Evolutionary conservation across 2,888 invertebrate genomes (phyloP).

Genomic region (Psococerastis gibbosa): DNA sequence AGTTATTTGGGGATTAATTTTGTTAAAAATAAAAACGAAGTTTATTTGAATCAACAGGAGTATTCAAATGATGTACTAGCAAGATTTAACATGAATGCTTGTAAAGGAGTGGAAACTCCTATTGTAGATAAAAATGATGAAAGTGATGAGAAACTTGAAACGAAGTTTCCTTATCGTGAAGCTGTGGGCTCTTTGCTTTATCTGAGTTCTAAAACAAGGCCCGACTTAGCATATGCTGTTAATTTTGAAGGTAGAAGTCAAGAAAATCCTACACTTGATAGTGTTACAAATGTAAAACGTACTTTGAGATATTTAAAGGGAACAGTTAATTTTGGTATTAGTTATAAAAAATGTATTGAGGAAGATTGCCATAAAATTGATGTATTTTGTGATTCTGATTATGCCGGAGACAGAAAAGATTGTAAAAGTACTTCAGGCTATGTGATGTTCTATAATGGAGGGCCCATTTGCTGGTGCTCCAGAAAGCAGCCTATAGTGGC

Average conservation of each 20-base stretch:
- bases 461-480: slow-evolving; percentile 18
- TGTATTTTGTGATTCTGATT: slow-evolving; percentile 6
- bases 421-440: slow-evolving; percentile 13
- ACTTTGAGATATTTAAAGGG: slow-evolving; percentile 14
- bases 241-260: slow-evolving; percentile 15
- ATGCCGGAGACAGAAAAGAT: slow-evolving; percentile 6
- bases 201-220: slow-evolving; percentile 14
- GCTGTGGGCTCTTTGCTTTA: slow-evolving; percentile 16
- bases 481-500: slow-evolving; percentile 19
- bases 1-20: slow-evolving; percentile 16
- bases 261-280: slow-evolving; percentile 15
- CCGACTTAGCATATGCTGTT: slow-evolving; percentile 14
- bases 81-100: slow-evolving; percentile 14
- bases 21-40: slow-evolving; percentile 10
- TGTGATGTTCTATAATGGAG: slow-evolving; percentile 13
- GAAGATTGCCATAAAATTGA: background rate
- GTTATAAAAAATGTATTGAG: background rate
- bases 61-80: slow-evolving; percentile 14
- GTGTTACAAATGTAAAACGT: slow-evolving; percentile 14
- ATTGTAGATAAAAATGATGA: background rate
- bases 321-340: slow-evolving; percentile 13
- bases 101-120: slow-evolving; percentile 13
- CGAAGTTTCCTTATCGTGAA: slow-evolving; percentile 16
- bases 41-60: slow-evolving; percentile 13
- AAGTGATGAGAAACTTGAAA: background rate